phyloP scores from a whole-genome alignment of 2,113 vertebrate genomes.

The Psittacula cyanocephala region DNA sequence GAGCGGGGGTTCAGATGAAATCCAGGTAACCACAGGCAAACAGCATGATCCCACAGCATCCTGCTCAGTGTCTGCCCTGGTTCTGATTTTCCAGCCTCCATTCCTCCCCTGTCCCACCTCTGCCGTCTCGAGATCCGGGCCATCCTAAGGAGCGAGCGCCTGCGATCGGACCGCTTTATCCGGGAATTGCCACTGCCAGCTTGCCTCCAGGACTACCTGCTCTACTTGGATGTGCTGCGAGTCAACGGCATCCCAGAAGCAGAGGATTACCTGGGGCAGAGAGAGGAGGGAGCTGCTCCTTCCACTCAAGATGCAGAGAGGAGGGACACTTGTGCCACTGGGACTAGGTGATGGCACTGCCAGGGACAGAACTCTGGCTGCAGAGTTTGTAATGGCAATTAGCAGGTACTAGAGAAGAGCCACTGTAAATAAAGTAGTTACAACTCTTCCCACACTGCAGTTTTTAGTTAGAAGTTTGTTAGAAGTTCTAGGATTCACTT shows the following conservation, averaged over 20 bases:
- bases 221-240: constrained; percentile 73
- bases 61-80: background rate
- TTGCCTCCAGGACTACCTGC: constrained; percentile 77
- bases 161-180: constrained; percentile 60
- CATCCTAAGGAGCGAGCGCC: constrained; percentile 44
- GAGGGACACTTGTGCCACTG: background rate
- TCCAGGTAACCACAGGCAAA: background rate
- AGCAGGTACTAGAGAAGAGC: background rate
- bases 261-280: background rate
- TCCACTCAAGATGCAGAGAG: background rate
- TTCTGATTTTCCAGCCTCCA: constrained; percentile 55
- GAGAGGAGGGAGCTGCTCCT: background rate
- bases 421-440: background rate
- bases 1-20: background rate
- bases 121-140: constrained; percentile 79
- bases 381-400: background rate
- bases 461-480: background rate
- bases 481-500: background rate
- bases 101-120: constrained; percentile 77
- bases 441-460: background rate
- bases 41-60: background rate
- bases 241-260: background rate
- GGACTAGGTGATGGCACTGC: background rate
- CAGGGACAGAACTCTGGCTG: background rate
- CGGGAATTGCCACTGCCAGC: constrained; percentile 69